phyloP scores from a whole-genome alignment of 2,888 invertebrate genomes.

The Fragum whitleyi region DNA sequence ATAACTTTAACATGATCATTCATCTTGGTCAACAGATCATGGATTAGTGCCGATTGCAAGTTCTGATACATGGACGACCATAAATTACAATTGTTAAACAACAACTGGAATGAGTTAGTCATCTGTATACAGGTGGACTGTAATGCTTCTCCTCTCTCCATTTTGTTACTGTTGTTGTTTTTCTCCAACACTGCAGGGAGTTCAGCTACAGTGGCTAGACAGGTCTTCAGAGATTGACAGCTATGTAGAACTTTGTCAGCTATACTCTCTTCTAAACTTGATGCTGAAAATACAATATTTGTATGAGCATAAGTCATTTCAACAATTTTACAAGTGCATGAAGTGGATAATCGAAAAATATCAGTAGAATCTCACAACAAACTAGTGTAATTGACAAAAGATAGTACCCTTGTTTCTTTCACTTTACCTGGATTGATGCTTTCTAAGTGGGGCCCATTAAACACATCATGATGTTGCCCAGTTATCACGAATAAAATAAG shows the following conservation, averaged over 20 bases:
- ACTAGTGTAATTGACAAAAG: too few species aligned
- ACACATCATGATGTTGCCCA: too few species aligned
- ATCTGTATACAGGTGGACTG: conserved; percentile 56
- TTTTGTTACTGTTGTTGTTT: conserved; percentile 42
- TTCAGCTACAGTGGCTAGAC: conserved; percentile 36
- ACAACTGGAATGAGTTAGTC: conserved; percentile 67
- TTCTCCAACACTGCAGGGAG: conserved; percentile 44
- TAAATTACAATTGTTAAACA: conserved; percentile 71
- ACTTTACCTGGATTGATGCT: too few species aligned
- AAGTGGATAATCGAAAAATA: too few species aligned
- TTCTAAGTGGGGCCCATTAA: too few species aligned
- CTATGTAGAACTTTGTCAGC: conserved; percentile 76
- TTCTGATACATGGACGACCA: conserved; percentile 75
- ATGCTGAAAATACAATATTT: conserved; percentile 44
- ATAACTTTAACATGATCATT: conserved; percentile 72
- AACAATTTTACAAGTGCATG: background rate
- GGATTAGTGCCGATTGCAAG: conserved; percentile 74
- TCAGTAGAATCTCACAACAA: too few species aligned
- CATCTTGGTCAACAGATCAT: conserved; percentile 72
- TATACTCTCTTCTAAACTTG: conserved; percentile 73
- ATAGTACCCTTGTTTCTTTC: too few species aligned
- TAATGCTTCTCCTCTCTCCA: conserved; percentile 12
- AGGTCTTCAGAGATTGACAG: conserved; percentile 45
- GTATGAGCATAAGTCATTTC: background rate
- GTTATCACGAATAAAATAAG: too few species aligned